These are phyloP conservation scores for Phengaris arion DNA, from an alignment of 2,888 invertebrate species.

Conservation along the genomic window DNA sequence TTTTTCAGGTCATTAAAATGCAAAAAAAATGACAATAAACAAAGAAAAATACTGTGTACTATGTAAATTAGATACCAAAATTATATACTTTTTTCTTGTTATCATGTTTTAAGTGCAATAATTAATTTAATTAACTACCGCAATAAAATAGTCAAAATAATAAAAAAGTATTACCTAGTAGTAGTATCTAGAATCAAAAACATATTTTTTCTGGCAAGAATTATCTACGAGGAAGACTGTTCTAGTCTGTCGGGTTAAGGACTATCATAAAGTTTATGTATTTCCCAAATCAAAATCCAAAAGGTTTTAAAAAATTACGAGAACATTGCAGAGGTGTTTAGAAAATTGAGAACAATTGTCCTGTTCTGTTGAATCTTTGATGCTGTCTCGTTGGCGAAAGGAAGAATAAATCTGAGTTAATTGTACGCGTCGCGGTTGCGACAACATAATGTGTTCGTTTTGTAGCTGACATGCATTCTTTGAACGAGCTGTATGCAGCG, in stretches of 20 bases:
- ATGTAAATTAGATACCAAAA: background rate
- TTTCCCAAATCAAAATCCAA: constrained; percentile 67
- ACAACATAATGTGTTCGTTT: constrained; percentile 71
- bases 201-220: background rate
- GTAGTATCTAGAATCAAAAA: background rate
- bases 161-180: background rate
- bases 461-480: constrained; percentile 66
- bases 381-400: constrained; percentile 66
- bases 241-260: background rate
- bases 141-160: background rate
- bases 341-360: constrained; percentile 75
- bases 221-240: background rate
- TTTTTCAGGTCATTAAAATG: background rate
- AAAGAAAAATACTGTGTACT: background rate
- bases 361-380: constrained; percentile 70
- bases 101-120: background rate
- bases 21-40: background rate
- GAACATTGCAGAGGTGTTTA: constrained; percentile 72
- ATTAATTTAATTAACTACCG: background rate
- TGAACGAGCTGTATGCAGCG: constrained; percentile 55
- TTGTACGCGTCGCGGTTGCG: constrained; percentile 66
- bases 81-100: background rate
- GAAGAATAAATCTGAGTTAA: constrained; percentile 75
- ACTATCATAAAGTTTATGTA: background rate
- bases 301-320: constrained; percentile 62